Conservation (phyloP, 2,797 vertebrate species). For the Dendrocincla fuliginosa region DNA sequence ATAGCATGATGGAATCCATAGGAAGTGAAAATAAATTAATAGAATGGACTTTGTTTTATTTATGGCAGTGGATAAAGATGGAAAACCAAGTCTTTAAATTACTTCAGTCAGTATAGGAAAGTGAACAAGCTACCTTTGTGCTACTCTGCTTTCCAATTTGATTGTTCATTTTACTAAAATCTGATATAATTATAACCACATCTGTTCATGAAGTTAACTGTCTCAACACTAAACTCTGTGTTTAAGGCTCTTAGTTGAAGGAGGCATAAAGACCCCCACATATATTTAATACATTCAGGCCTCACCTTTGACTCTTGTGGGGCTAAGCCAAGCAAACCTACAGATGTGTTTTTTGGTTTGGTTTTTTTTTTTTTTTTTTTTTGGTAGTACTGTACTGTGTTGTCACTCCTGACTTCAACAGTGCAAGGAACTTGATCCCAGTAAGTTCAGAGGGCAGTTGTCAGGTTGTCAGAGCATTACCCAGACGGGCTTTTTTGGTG, state of each 20-base stretch:
- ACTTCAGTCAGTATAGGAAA: background rate
- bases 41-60: background rate
- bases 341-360: background rate
- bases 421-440: background rate
- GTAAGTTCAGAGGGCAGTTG: background rate
- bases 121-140: background rate
- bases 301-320: background rate
- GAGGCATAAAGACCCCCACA: fast-evolving
- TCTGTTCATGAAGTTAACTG: background rate
- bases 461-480: background rate
- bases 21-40: background rate
- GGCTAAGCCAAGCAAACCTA: background rate
- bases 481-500: background rate
- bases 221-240: background rate
- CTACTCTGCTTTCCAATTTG: background rate
- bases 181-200: background rate
- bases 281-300: background rate
- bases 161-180: background rate
- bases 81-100: background rate
- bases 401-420: background rate
- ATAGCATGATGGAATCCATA: background rate
- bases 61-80: background rate
- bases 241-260: background rate
- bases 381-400: background rate
- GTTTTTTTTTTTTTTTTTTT: background rate